These are phyloP conservation scores for Caenorhabditis virilis DNA, from an alignment of 2,888 invertebrate genomes.

Conservation along the genomic window DNA sequence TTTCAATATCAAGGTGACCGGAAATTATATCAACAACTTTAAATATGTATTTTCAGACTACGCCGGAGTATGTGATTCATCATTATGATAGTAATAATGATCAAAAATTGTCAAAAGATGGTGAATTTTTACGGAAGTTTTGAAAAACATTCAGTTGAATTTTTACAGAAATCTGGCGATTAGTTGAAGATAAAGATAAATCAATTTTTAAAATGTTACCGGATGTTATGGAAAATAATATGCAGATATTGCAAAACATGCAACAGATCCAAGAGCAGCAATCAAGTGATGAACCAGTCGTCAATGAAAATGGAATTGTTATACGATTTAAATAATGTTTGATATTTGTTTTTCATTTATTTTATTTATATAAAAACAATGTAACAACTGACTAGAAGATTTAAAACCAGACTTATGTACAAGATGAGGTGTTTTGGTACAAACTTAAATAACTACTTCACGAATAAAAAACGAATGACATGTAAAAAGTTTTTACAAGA, in stretches of 20 bases:
- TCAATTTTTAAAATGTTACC: constrained; percentile 16
- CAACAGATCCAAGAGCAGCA: too few species aligned
- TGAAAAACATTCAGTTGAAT: background rate
- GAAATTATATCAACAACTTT: background rate
- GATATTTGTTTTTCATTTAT: too few species aligned
- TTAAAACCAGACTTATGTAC: constrained; percentile 5
- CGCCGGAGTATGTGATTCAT: constrained; percentile 10
- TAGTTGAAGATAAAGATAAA: constrained; percentile 29
- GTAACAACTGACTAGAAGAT: constrained; percentile 33
- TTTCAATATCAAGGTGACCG: constrained; percentile 4
- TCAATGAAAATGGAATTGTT: too few species aligned
- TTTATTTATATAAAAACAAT: too few species aligned
- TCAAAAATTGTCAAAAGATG: constrained; percentile 27
- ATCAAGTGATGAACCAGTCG: too few species aligned
- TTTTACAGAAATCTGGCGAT: constrained; percentile 28
- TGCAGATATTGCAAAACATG: constrained; percentile 18
- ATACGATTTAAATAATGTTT: too few species aligned
- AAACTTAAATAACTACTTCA: background rate
- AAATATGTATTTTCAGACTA: background rate
- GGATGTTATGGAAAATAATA: constrained; percentile 22
- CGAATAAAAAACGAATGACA: background rate
- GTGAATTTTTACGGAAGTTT: constrained; percentile 9
- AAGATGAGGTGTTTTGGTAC: constrained; percentile 1
- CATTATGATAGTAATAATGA: constrained; percentile 25
- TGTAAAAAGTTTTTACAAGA: constrained; percentile 2